Percentiles rank a stretch among this genome's conserved stretches.
Evolutionary conservation across 2,888 invertebrate species (phyloP).

Genomic region (Spialia ferax): DNA sequence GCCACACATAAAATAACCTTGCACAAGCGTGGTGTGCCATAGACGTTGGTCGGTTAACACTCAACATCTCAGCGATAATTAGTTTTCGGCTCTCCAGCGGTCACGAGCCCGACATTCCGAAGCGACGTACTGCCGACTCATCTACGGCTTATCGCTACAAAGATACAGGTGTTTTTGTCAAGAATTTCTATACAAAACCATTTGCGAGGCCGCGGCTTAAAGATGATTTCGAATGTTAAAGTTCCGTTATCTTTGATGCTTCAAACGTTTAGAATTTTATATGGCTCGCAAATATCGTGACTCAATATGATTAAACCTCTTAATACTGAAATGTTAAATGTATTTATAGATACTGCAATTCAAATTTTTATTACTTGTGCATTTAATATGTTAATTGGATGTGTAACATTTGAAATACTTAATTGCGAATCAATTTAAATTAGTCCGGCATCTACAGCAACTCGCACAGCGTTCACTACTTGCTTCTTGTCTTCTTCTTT

Average conservation of each 20-base stretch:
- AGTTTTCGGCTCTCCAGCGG: conserved; percentile 70
- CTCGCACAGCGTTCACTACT: conserved; percentile 57
- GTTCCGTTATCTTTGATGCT: conserved; percentile 51
- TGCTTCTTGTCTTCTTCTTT: conserved; percentile 54
- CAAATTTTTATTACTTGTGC: background rate
- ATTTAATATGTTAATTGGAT: conserved; percentile 5
- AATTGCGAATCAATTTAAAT: conserved; percentile 48
- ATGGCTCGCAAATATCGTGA: conserved; percentile 24
- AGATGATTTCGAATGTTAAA: conserved; percentile 53
- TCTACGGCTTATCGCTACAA: conserved; percentile 63
- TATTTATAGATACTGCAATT: background rate
- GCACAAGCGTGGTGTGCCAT: conserved; percentile 43
- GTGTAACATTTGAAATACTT: background rate
- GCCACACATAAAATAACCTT: conserved; percentile 15
- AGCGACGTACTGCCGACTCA: conserved; percentile 67
- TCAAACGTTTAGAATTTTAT: conserved; percentile 43
- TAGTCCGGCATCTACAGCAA: conserved; percentile 60
- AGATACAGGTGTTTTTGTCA: conserved; percentile 71
- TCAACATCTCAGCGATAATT: conserved; percentile 67
- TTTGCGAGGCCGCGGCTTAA: conserved; percentile 48
- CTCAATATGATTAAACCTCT: conserved; percentile 15
- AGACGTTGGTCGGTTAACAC: conserved; percentile 51
- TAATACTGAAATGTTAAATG: background rate
- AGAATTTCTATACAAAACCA: conserved; percentile 64
- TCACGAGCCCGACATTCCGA: conserved; percentile 74